phyloP scores from a whole-genome alignment of 2,113 vertebrate species.

The Daphoenositta chrysoptera region DNA sequence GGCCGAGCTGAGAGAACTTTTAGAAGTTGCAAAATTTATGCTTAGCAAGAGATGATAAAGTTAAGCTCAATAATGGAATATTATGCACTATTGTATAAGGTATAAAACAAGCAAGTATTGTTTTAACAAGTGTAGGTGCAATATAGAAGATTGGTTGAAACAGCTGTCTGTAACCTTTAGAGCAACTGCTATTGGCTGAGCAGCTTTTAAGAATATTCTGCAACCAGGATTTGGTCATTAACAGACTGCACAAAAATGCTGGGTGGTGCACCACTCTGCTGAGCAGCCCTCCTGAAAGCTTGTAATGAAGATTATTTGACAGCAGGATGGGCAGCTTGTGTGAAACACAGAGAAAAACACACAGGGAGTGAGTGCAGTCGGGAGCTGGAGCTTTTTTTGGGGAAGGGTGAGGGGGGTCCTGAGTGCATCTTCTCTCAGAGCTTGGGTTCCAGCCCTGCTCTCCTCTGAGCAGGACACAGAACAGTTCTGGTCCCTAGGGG shows the following conservation, averaged over 20 bases:
- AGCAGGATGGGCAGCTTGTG: background rate
- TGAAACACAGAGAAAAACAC: background rate
- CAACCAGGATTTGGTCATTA: background rate
- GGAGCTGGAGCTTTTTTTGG: background rate
- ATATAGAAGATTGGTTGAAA: no score
- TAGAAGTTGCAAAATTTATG: no score
- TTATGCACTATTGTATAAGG: no score
- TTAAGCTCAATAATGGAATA: no score
- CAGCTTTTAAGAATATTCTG: no score
- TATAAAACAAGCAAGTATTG: no score
- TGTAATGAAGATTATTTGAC: background rate
- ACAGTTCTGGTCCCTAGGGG: background rate
- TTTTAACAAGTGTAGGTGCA: no score
- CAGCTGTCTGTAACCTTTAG: no score
- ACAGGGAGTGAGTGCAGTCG: fast-evolving
- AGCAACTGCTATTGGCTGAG: no score
- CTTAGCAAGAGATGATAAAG: no score
- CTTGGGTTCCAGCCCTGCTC: background rate
- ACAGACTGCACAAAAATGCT: background rate
- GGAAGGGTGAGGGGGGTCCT: background rate
- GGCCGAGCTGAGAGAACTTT: no score
- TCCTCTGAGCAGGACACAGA: background rate
- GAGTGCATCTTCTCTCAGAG: background rate
- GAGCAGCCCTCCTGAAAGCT: background rate
- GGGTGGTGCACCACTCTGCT: background rate